Evolutionary conservation across 2,797 vertebrate species (phyloP).

Genomic region (Tiaroga cobitis): DNA sequence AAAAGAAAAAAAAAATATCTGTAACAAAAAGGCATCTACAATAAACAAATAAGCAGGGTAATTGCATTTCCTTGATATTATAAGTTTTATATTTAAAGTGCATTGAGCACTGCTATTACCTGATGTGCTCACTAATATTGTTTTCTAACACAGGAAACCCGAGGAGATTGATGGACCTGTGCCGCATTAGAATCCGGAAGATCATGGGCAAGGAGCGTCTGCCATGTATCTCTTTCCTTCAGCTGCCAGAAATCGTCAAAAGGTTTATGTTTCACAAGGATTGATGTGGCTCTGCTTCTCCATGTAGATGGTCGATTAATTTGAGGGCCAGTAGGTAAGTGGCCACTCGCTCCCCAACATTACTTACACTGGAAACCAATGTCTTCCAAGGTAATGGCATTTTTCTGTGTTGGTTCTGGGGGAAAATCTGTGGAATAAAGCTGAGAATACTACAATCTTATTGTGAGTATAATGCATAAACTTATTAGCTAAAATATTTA

Average conservation of each 20-base stretch:
- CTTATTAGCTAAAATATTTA: neutral
- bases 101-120: neutral
- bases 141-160: constrained; percentile 74
- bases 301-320: constrained; percentile 7
- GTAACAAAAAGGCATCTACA: neutral
- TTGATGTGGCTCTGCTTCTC: constrained; percentile 58
- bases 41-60: neutral
- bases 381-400: neutral
- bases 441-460: neutral
- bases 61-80: neutral
- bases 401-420: neutral
- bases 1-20: no score
- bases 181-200: constrained; percentile 86
- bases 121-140: neutral
- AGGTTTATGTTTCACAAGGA: constrained; percentile 85
- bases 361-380: neutral
- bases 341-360: neutral
- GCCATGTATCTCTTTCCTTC: constrained; percentile 80
- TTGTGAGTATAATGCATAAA: neutral
- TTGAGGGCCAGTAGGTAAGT: neutral
- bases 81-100: neutral
- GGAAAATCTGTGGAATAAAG: neutral
- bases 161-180: constrained; percentile 81
- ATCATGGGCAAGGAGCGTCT: constrained; percentile 85
- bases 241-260: constrained; percentile 86